Percentiles rank a stretch among this genome's conserved stretches.
Conservation (phyloP, 2,113 vertebrate genomes). For the Pterocles orientalis region DNA sequence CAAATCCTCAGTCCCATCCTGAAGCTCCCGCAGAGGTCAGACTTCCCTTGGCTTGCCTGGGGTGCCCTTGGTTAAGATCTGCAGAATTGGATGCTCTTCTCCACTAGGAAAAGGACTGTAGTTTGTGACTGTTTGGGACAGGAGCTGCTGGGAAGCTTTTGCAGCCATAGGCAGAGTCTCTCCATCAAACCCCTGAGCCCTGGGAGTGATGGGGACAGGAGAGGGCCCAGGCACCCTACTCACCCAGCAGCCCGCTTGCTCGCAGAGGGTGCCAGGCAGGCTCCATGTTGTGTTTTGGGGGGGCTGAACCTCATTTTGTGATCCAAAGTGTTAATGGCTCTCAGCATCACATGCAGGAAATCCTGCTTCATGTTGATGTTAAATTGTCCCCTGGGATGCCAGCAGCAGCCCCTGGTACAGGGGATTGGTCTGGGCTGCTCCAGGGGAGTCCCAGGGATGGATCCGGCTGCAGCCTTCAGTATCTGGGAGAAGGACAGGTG, state of each 20-base stretch:
- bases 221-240: not conserved
- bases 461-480: fast-evolving
- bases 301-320: not conserved
- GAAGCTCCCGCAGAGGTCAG: not conserved
- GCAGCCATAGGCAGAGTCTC: not conserved
- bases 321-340: not conserved
- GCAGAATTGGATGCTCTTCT: not conserved
- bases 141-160: not conserved
- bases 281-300: not conserved
- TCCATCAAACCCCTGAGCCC: not conserved
- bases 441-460: not conserved
- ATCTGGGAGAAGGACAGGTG: not conserved
- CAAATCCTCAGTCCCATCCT: not conserved
- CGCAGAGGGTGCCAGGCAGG: not conserved
- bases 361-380: not conserved
- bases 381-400: not conserved
- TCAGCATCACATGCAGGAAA: not conserved
- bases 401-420: not conserved
- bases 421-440: not conserved
- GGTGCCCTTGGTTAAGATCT: not conserved
- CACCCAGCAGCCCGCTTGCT: not conserved
- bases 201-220: fast-evolving
- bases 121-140: not conserved
- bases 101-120: not conserved
- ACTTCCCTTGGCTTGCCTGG: not conserved